These are phyloP conservation scores for Argyresthia albistria DNA, from an alignment of 2,888 invertebrate genomes.

Conservation along the genomic window DNA sequence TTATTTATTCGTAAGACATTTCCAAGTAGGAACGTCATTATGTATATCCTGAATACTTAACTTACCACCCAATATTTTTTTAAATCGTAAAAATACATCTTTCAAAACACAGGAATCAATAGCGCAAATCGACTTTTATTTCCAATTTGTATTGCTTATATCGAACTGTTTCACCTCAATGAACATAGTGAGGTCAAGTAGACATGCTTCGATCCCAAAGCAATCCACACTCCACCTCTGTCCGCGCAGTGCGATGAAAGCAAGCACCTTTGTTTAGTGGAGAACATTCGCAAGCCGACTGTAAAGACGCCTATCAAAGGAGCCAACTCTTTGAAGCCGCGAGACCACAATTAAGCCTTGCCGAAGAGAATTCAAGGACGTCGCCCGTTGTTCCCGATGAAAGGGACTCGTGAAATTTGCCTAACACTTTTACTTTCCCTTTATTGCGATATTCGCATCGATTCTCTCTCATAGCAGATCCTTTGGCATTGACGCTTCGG, in stretches of 20 bases:
- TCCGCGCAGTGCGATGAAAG: constrained; percentile 34
- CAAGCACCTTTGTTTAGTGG: constrained; percentile 46
- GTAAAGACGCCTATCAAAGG: constrained; percentile 40
- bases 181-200: no score
- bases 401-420: constrained; percentile 41
- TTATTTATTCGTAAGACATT: no score
- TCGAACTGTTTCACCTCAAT: no score
- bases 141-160: no score
- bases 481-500: constrained; percentile 27
- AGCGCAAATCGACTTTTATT: no score
- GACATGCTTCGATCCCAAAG: no score
- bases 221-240: no score
- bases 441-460: constrained; percentile 43
- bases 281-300: constrained; percentile 17
- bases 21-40: no score
- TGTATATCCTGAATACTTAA: no score
- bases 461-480: constrained; percentile 20
- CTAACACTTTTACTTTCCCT: constrained; percentile 53
- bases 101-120: no score
- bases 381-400: constrained; percentile 46
- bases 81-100: no score
- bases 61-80: no score
- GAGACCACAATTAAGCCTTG: constrained; percentile 66
- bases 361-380: constrained; percentile 61
- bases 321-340: constrained; percentile 63